These are phyloP conservation scores for Melanotaenia pygmaea DNA, from an alignment of 2,797 vertebrate species.

Conservation along the genomic window DNA sequence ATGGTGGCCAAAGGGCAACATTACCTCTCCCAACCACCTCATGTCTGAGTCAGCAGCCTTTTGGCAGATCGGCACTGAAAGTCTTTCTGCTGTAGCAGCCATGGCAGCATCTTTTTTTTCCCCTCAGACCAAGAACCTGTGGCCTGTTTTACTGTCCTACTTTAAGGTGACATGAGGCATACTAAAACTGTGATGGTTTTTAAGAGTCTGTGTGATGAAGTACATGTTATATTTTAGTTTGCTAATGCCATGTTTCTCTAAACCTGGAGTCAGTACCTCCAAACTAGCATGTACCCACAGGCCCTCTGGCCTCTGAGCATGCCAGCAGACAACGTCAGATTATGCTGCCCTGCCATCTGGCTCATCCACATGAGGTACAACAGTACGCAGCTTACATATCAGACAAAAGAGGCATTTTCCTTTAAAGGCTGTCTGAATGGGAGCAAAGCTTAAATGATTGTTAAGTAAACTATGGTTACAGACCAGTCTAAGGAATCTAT, in stretches of 20 bases:
- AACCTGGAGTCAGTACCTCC: slow-evolving; percentile 31
- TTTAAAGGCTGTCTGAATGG: slow-evolving; percentile 7
- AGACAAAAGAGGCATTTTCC: slow-evolving; percentile 26
- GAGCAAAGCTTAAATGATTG: slow-evolving; percentile 29
- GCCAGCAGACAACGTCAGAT: slow-evolving; percentile 52
- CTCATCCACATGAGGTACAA: slow-evolving; percentile 46
- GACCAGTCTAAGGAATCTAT: slow-evolving; percentile 22
- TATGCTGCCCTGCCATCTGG: slow-evolving; percentile 58
- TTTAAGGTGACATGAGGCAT: slow-evolving; percentile 52
- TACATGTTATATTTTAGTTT: not conserved
- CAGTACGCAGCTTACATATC: slow-evolving; percentile 45
- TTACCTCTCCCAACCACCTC: slow-evolving; percentile 9
- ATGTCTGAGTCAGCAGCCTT: slow-evolving; percentile 21
- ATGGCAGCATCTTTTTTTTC: slow-evolving; percentile 38
- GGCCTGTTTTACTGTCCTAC: slow-evolving; percentile 61
- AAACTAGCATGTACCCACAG: slow-evolving; percentile 36
- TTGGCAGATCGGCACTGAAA: slow-evolving; percentile 20
- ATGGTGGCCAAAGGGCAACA: not conserved
- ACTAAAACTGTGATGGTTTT: slow-evolving; percentile 38
- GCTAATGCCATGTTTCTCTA: slow-evolving; percentile 11
- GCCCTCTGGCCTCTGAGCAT: slow-evolving; percentile 40
- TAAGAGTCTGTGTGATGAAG: slow-evolving; percentile 23
- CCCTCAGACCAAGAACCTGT: slow-evolving; percentile 64
- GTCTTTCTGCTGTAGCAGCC: slow-evolving; percentile 28
- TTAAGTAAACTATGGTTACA: slow-evolving; percentile 16